A percentile compares a stretch with the other conserved stretches of the same genome.
Conservation (phyloP, 2,888 invertebrate species). For the Orchesella flavescens region DNA sequence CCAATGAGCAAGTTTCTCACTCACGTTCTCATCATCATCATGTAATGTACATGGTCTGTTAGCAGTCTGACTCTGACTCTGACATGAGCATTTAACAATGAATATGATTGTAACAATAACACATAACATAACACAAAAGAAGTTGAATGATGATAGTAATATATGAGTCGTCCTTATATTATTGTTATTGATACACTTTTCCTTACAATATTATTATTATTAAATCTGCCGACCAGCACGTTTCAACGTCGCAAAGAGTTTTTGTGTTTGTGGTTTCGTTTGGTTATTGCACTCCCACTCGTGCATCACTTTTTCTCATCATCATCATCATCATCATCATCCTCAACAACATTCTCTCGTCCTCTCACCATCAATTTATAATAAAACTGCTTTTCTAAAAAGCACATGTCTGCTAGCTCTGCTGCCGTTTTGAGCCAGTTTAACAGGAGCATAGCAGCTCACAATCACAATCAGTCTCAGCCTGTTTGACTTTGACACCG, state of each 20-base stretch:
- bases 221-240: background rate
- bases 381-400: background rate
- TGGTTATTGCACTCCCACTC: conserved; percentile 41
- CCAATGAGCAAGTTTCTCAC: conserved; percentile 8
- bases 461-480: background rate
- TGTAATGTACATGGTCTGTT: background rate
- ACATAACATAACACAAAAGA: too few relatives aligned
- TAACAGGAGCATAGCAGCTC: too few relatives aligned
- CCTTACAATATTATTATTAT: conserved; percentile 25
- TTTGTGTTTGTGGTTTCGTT: too few relatives aligned
- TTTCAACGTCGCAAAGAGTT: background rate
- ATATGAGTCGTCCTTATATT: background rate
- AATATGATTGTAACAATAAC: too few relatives aligned
- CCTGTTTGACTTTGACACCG: background rate
- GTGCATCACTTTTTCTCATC: conserved; percentile 29
- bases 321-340: background rate
- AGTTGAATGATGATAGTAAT: too few relatives aligned
- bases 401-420: too few relatives aligned
- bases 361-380: background rate
- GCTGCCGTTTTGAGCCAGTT: too few relatives aligned
- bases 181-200: conserved; percentile 60
- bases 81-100: conserved; percentile 40
- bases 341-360: too few relatives aligned
- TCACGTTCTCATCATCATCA: conserved; percentile 1
- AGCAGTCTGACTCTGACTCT: background rate